Conservation (phyloP, 2,888 invertebrate genomes). For the Sarcophaga variegata region DNA sequence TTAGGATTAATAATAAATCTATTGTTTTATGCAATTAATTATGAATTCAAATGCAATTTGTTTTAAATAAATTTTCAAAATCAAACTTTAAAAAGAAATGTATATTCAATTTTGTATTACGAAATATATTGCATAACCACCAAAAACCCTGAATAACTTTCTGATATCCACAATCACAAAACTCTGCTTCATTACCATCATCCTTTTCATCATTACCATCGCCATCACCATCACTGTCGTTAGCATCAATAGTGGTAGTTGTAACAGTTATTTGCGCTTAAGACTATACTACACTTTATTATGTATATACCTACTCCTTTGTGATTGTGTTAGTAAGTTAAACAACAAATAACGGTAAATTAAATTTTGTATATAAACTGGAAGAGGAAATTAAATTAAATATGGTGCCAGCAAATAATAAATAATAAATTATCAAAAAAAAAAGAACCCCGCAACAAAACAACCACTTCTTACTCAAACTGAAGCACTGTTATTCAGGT, state of each 20-base stretch:
- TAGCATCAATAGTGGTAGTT: neutral
- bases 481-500: no score
- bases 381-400: neutral
- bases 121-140: neutral
- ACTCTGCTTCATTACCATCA: conserved; percentile 31
- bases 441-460: no score
- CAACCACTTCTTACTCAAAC: no score
- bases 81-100: no score
- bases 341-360: neutral
- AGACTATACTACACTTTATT: no score
- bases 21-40: no score
- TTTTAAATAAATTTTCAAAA: no score
- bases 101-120: no score
- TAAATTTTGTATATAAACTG: neutral
- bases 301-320: neutral
- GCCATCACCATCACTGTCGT: neutral
- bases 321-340: neutral
- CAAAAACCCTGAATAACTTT: neutral
- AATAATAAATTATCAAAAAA: no score
- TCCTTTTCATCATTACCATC: conserved; percentile 5
- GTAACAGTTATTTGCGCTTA: neutral
- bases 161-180: conserved; percentile 11
- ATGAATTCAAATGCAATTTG: no score
- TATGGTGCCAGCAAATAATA: no score
- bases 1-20: no score